Base-by-base conservation (phyloP, 2,888 invertebrate genomes). In the Auanema freiburgensis region DNA sequence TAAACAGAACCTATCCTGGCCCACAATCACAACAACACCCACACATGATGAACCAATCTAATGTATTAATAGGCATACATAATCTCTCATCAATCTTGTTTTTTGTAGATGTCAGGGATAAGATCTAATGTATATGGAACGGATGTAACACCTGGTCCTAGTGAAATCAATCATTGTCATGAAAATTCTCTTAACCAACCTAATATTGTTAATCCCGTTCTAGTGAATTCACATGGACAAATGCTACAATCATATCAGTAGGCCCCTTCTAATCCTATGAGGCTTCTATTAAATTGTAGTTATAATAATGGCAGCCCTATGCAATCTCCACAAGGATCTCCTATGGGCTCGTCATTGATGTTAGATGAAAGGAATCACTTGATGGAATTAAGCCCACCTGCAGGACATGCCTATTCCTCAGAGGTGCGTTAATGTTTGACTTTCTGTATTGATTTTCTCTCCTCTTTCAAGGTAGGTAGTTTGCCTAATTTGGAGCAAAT, bases 351-450 rank as follows among this genome's bases (percentile, higher is more conserved):
- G 6, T 68, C 71, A 1, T 52, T 73, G 43, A 66, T 73, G 67
- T 53, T 71, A 14, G 70, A 71, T 40, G 69, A 69, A 18, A 55
- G 69, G 12, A 71, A 67, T 2, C 68, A 66, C 14, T 63, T 59
- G 44, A 71, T 74, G 69, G 74, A 69, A 56, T 57, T 74, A 12
- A 70, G 67, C 50, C 70, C 71, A 14, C 70, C 70, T 1, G 69
- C 60, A 53, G 65, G 66, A 63, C 67, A 60, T 18, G 66, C 65
- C 24, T 60, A 57, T 50, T 54, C 60, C 33, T 53, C 24, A 12
- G 66, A 66, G 41, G 56, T 56, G 33, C 33, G 33, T 33, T 33
- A 8, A 18, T 18, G 4, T 42, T 57, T 44, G 16, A 52, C 52
- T 57, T 14, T 46, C 46, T 12, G 23, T 24, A 57, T 46, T 43